These are phyloP conservation scores for Gymnobelideus leadbeateri DNA, from an alignment of 2,113 vertebrate species.

Conservation along the genomic window DNA sequence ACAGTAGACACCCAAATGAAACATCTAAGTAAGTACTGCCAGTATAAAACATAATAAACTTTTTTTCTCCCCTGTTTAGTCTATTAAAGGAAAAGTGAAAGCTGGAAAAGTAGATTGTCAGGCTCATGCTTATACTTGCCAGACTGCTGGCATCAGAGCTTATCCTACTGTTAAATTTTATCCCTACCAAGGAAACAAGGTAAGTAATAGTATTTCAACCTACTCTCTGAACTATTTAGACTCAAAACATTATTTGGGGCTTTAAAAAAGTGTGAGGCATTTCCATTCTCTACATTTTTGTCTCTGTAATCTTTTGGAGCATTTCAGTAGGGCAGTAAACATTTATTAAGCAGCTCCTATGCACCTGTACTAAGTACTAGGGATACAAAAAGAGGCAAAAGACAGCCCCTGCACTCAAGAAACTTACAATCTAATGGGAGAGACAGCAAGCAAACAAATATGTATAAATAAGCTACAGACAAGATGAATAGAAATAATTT, in stretches of 20 bases:
- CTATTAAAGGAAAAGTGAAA: slow-evolving; percentile 92
- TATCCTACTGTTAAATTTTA: slow-evolving; percentile 96
- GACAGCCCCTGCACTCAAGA: no score
- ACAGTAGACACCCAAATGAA: background rate
- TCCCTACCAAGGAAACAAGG: slow-evolving; percentile 87
- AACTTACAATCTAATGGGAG: no score
- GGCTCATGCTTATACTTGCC: slow-evolving; percentile 89
- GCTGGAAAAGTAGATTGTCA: slow-evolving; percentile 98
- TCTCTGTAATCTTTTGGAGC: background rate
- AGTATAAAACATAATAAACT: slow-evolving; percentile 22
- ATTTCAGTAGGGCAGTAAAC: background rate
- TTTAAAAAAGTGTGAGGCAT: background rate
- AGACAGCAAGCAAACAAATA: no score
- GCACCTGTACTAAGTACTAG: no score
- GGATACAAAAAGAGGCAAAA: no score
- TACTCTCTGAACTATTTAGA: background rate
- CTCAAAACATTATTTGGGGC: background rate
- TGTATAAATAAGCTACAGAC: no score
- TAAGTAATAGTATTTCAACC: slow-evolving; percentile 70
- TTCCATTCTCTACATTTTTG: background rate
- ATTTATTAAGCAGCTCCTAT: background rate
- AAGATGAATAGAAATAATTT: no score
- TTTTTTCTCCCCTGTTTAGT: slow-evolving; percentile 82
- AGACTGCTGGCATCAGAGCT: slow-evolving; percentile 91
- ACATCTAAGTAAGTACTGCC: slow-evolving; percentile 39